Conservation (phyloP, 2,888 invertebrate species). For the Smittia aterrima region DNA sequence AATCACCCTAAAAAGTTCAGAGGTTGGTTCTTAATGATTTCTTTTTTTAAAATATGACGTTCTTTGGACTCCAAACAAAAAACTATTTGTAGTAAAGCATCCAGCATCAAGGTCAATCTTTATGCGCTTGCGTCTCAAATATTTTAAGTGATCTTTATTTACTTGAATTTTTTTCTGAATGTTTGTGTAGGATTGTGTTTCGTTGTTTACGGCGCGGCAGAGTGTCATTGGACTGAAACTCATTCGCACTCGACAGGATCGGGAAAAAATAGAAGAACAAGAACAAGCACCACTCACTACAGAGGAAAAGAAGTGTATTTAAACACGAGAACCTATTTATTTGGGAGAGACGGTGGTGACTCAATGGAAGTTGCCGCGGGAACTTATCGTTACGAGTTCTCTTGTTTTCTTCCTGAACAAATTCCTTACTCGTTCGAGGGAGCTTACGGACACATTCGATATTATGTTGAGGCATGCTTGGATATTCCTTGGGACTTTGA, state of each 20-base stretch:
- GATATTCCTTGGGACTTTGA: conserved; percentile 61
- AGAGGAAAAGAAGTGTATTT: conserved; percentile 58
- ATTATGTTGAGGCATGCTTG: conserved; percentile 60
- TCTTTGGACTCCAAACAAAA: no score
- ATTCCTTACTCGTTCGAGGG: conserved; percentile 59
- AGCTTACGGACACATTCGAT: conserved; percentile 56
- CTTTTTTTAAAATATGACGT: no score
- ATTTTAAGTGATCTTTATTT: background rate
- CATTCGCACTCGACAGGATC: conserved; percentile 47
- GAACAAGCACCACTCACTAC: conserved; percentile 49
- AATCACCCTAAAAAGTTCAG: conserved; percentile 49
- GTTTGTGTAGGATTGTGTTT: conserved; percentile 56
- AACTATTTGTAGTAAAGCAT: no score
- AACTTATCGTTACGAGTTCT: conserved; percentile 55
- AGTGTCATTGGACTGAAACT: conserved; percentile 56
- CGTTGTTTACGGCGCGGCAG: conserved; percentile 57
- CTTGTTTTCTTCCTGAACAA: conserved; percentile 54
- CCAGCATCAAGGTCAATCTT: background rate
- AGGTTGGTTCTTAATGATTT: conserved; percentile 45
- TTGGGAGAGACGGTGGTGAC: conserved; percentile 54
- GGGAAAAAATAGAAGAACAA: conserved; percentile 46
- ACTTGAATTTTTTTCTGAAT: no score
- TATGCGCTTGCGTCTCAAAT: background rate
- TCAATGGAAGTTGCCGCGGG: conserved; percentile 53
- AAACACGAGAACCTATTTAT: conserved; percentile 53